These are phyloP conservation scores for Perca fluviatilis DNA, from an alignment of 2,113 vertebrate genomes.

Conservation along the genomic window DNA sequence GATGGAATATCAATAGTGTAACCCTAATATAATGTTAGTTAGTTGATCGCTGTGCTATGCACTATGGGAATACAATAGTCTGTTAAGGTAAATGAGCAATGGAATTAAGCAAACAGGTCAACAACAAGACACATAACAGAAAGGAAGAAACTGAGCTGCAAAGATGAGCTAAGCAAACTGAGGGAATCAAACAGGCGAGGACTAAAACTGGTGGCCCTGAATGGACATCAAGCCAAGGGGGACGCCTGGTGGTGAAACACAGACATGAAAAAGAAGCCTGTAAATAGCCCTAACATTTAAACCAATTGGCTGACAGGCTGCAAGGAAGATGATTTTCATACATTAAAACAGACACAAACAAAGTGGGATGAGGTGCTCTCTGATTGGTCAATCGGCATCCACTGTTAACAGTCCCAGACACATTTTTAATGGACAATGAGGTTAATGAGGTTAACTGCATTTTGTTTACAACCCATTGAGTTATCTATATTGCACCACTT, in stretches of 20 bases:
- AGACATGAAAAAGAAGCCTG: background rate
- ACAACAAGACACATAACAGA: background rate
- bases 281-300: background rate
- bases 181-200: background rate
- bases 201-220: background rate
- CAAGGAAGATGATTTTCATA: background rate
- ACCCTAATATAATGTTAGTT: too few species aligned
- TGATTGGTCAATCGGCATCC: background rate
- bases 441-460: too few species aligned
- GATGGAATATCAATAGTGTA: too few species aligned
- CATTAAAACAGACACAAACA: background rate
- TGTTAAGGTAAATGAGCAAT: background rate
- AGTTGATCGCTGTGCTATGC: background rate
- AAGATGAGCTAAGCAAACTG: background rate
- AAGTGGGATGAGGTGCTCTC: background rate
- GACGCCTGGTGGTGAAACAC: conserved; percentile 11
- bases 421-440: background rate
- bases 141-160: background rate
- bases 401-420: background rate
- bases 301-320: background rate
- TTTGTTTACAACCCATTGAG: too few species aligned
- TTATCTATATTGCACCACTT: too few species aligned
- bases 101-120: too few species aligned
- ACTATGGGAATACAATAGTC: background rate
- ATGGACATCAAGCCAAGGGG: background rate